phyloP scores from a whole-genome alignment of 2,797 vertebrate species.

The Dipus sagitta region DNA sequence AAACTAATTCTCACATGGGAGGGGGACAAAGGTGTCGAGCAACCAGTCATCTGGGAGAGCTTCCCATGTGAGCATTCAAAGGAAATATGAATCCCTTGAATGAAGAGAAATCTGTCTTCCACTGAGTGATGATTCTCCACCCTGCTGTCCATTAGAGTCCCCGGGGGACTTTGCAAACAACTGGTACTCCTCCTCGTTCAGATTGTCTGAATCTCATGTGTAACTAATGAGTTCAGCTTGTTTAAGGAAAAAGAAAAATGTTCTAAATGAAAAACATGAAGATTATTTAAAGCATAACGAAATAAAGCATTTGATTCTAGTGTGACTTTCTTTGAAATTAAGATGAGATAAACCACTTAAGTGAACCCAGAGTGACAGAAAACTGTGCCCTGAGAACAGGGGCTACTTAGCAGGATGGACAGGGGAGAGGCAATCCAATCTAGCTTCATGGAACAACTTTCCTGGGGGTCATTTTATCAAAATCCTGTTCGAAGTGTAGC shows the following conservation, averaged over 20 bases:
- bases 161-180: not conserved
- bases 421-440: not conserved
- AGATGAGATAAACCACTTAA: not conserved
- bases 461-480: not conserved
- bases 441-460: not conserved
- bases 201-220: not conserved
- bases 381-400: not conserved
- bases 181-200: too few species aligned
- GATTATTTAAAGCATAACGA: not conserved
- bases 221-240: not conserved
- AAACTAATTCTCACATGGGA: not conserved
- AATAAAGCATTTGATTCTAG: not conserved
- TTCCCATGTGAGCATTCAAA: not conserved
- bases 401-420: accelerated
- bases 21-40: not conserved
- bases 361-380: not conserved
- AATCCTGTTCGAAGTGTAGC: not conserved
- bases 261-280: not conserved
- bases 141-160: not conserved
- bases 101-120: not conserved
- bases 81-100: not conserved
- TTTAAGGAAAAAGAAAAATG: not conserved
- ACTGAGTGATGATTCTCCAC: not conserved
- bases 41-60: not conserved
- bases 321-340: not conserved